Percentiles rank a stretch among this genome's conserved stretches.
phyloP scores from a whole-genome alignment of 2,888 invertebrate species.

The Drymonia ruficornis region DNA sequence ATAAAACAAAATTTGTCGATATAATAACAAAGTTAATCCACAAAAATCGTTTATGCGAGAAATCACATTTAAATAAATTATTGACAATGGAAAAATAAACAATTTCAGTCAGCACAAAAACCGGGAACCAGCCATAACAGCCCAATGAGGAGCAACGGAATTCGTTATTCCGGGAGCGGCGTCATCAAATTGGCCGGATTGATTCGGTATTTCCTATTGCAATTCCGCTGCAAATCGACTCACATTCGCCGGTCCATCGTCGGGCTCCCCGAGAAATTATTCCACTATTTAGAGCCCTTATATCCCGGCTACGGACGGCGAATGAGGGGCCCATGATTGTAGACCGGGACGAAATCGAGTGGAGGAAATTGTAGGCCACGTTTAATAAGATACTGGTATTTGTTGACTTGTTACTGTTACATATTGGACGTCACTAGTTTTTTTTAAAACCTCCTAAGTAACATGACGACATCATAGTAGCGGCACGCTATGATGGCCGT shows the following conservation, averaged over 20 bases:
- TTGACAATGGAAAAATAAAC: neutral
- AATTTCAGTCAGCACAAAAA: conserved; percentile 18
- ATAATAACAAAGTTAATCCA: too few relatives aligned
- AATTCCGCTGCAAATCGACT: conserved; percentile 63
- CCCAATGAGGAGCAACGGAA: conserved; percentile 40
- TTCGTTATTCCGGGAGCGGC: conserved; percentile 55
- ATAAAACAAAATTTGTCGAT: too few relatives aligned
- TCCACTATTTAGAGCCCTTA: conserved; percentile 24
- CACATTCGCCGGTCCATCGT: conserved; percentile 35
- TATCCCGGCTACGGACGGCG: conserved; percentile 21
- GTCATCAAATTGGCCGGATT: conserved; percentile 66
- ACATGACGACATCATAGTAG: too few relatives aligned
- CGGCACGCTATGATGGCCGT: too few relatives aligned
- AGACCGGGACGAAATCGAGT: neutral
- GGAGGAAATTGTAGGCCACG: neutral
- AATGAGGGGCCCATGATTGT: conserved; percentile 18
- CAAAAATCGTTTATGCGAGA: neutral
- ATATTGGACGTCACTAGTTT: too few relatives aligned
- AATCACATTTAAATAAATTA: neutral
- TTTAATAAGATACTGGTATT: neutral
- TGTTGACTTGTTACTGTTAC: neutral
- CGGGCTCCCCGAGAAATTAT: conserved; percentile 33
- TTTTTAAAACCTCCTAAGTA: too few relatives aligned
- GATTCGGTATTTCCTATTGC: conserved; percentile 72
- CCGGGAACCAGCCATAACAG: conserved; percentile 20